Conservation (phyloP, 2,113 vertebrate genomes). For the Puntigrus tetrazona region DNA sequence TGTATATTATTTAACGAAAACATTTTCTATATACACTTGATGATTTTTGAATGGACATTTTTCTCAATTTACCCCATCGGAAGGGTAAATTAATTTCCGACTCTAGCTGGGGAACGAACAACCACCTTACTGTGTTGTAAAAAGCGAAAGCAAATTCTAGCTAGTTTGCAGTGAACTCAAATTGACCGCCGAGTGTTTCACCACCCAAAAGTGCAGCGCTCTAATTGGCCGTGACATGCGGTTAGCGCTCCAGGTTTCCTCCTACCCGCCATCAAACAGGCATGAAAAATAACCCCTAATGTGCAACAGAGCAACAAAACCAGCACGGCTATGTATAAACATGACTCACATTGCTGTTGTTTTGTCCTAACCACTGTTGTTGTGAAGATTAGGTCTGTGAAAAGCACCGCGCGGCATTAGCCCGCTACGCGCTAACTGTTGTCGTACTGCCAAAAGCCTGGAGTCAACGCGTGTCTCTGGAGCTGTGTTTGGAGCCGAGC, state of each 20-base stretch:
- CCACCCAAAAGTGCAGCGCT: not conserved
- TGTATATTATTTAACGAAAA: too few relatives aligned
- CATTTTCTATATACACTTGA: too few relatives aligned
- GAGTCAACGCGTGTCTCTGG: slow-evolving; percentile 41
- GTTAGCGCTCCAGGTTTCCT: slow-evolving; percentile 1
- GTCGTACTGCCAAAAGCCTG: slow-evolving; percentile 41
- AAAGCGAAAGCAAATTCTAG: not conserved
- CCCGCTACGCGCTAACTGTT: slow-evolving; percentile 16
- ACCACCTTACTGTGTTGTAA: not conserved
- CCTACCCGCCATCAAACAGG: not conserved
- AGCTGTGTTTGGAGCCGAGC: slow-evolving; percentile 43
- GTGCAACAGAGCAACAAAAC: slow-evolving; percentile 13
- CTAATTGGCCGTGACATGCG: slow-evolving; percentile 33
- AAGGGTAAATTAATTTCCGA: not conserved
- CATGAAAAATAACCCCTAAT: not conserved
- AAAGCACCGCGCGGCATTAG: slow-evolving; percentile 24
- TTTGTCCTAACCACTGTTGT: slow-evolving; percentile 11
- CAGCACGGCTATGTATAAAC: slow-evolving; percentile 17
- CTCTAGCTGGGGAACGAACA: not conserved
- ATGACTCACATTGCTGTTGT: slow-evolving; percentile 10
- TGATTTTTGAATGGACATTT: not conserved
- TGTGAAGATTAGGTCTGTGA: slow-evolving; percentile 38
- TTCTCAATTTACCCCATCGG: not conserved
- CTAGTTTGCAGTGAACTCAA: slow-evolving; percentile 1
- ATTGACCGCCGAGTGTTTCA: slow-evolving; percentile 24